phyloP scores from a whole-genome alignment of 2,797 vertebrate genomes.

The Phylloscopus collybita region DNA sequence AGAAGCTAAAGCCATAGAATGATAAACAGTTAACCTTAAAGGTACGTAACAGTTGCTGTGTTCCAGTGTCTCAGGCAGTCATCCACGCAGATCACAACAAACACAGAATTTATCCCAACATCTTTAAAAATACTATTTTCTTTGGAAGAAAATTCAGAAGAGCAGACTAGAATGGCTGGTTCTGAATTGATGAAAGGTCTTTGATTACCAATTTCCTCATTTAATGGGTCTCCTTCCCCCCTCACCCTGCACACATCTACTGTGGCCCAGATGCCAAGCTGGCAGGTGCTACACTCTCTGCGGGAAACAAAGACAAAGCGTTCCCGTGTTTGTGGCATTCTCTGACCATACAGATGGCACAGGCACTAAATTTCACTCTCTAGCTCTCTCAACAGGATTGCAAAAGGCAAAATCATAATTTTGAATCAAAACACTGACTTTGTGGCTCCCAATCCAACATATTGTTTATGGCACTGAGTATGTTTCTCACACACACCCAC shows the following conservation, averaged over 20 bases:
- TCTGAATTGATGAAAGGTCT: neutral
- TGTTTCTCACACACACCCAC: neutral
- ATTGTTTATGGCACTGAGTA: neutral
- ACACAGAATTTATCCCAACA: neutral
- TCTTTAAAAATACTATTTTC: neutral
- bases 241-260: neutral
- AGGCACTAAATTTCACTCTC: neutral
- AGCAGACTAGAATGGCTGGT: neutral
- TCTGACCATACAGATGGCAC: neutral
- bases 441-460: neutral
- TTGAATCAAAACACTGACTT: neutral
- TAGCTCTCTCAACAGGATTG: neutral
- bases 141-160: neutral
- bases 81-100: neutral
- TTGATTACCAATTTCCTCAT: neutral
- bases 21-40: neutral
- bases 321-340: neutral
- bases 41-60: neutral
- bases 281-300: neutral
- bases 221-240: neutral
- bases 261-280: neutral
- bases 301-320: fast-evolving
- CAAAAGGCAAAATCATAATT: neutral
- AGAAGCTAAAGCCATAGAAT: neutral
- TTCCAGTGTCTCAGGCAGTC: neutral